phyloP scores from a whole-genome alignment of 2,888 invertebrate species.

The Eupithecia tripunctaria region DNA sequence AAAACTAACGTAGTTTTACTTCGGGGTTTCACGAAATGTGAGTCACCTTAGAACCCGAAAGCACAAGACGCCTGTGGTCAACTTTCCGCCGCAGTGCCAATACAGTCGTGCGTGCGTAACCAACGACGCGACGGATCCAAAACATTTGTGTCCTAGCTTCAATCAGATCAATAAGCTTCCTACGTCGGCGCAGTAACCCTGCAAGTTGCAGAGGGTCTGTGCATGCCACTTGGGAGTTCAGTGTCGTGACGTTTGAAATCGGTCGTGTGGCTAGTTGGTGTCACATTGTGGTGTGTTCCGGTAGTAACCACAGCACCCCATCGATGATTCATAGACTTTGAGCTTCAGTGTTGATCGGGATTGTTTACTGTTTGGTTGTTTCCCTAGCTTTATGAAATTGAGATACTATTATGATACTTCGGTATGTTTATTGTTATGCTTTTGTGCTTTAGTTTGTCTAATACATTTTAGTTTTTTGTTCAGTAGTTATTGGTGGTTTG shows the following conservation, averaged over 20 bases:
- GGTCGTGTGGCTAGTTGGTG: conserved; percentile 52
- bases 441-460: background rate
- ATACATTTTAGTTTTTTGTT: background rate
- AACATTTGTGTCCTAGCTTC: conserved; percentile 55
- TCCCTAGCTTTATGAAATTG: conserved; percentile 69
- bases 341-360: conserved; percentile 53
- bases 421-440: conserved; percentile 60
- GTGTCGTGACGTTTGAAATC: conserved; percentile 54
- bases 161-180: conserved; percentile 76
- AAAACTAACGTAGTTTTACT: conserved; percentile 3
- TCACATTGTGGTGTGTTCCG: conserved; percentile 53
- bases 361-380: conserved; percentile 47
- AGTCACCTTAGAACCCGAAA: conserved; percentile 17
- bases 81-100: conserved; percentile 40
- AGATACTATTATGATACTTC: conserved; percentile 78
- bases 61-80: conserved; percentile 22
- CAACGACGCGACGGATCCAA: conserved; percentile 61
- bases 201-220: conserved; percentile 55
- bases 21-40: conserved; percentile 23
- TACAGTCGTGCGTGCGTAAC: conserved; percentile 49
- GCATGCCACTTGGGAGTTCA: conserved; percentile 41
- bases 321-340: conserved; percentile 59
- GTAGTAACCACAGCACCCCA: conserved; percentile 67
- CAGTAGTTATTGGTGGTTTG: background rate
- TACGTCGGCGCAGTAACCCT: conserved; percentile 75